Evolutionary conservation across 2,113 vertebrate species (phyloP).

Genomic region (Hoplias malabaricus): DNA sequence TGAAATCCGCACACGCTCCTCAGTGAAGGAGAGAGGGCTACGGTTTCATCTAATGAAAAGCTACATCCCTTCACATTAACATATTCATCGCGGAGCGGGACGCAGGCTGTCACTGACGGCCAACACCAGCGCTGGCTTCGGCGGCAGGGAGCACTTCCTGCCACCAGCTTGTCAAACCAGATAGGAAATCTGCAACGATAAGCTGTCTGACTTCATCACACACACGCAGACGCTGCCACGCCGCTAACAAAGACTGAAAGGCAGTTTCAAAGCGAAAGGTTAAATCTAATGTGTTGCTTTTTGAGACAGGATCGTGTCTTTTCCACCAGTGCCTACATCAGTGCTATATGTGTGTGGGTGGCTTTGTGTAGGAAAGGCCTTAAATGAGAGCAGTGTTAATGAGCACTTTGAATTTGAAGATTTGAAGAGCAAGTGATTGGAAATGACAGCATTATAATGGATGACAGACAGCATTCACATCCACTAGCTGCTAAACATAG

Average conservation of each 20-base stretch:
- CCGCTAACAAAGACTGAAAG: constrained; percentile 59
- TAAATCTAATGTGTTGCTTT: constrained; percentile 48
- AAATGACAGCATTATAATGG: background rate
- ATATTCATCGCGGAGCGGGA: constrained; percentile 65
- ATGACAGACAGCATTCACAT: constrained; percentile 19
- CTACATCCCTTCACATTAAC: constrained; percentile 69
- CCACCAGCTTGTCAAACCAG: constrained; percentile 74
- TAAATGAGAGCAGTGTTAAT: background rate
- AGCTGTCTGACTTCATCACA: constrained; percentile 67
- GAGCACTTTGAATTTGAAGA: background rate
- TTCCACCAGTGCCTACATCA: background rate
- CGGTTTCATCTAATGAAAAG: constrained; percentile 62
- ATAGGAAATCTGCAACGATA: constrained; percentile 75
- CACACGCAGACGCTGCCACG: constrained; percentile 31
- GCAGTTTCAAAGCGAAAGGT: constrained; percentile 65
- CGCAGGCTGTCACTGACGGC: constrained; percentile 66
- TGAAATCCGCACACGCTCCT: constrained; percentile 47
- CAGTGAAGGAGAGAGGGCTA: constrained; percentile 34
- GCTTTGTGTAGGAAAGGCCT: background rate
- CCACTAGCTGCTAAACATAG: background rate
- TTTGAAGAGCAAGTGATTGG: background rate
- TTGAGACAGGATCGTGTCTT: constrained; percentile 43
- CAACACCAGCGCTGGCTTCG: constrained; percentile 65
- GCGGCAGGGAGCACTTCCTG: constrained; percentile 68
- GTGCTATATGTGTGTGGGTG: background rate